A percentile compares a stretch with the other conserved stretches of the same genome.
These are phyloP conservation scores for Pseudochirops cupreus DNA, from an alignment of 2,797 vertebrate genomes.

Conservation along the genomic window DNA sequence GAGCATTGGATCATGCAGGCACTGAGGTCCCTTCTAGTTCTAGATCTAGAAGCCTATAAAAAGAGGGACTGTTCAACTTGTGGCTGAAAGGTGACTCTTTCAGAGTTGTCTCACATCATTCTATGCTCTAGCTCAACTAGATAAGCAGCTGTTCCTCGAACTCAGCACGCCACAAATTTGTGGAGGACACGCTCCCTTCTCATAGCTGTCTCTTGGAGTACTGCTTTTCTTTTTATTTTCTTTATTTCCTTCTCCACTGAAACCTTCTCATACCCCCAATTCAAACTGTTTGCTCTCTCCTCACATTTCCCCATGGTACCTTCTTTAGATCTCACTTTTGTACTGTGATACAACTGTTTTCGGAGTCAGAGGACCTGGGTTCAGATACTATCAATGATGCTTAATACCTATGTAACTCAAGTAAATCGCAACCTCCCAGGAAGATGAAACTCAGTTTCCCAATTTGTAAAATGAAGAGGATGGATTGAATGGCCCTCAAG, in stretches of 20 bases:
- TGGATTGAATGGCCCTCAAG: not conserved
- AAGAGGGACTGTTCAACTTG: not conserved
- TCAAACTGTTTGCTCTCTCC: not conserved
- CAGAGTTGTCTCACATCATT: not conserved
- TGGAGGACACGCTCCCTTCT: not conserved
- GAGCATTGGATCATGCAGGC: no score
- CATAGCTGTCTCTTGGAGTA: not conserved
- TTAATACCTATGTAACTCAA: not conserved
- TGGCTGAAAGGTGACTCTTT: not conserved
- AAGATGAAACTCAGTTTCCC: not conserved
- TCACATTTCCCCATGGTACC: not conserved
- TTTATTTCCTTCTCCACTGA: not conserved
- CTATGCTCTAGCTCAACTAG: not conserved
- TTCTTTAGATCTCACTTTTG: not conserved
- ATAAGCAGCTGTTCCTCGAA: not conserved
- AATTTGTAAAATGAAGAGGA: not conserved
- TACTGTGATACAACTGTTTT: not conserved
- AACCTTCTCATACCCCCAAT: not conserved
- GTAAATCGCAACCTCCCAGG: not conserved
- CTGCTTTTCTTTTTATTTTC: no score
- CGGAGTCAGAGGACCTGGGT: not conserved
- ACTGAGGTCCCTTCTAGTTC: not conserved
- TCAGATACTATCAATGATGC: not conserved
- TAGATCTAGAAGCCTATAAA: no score
- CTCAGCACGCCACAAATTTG: not conserved